phyloP scores from a whole-genome alignment of 2,797 vertebrate species.

The Pangasius larnaudii region DNA sequence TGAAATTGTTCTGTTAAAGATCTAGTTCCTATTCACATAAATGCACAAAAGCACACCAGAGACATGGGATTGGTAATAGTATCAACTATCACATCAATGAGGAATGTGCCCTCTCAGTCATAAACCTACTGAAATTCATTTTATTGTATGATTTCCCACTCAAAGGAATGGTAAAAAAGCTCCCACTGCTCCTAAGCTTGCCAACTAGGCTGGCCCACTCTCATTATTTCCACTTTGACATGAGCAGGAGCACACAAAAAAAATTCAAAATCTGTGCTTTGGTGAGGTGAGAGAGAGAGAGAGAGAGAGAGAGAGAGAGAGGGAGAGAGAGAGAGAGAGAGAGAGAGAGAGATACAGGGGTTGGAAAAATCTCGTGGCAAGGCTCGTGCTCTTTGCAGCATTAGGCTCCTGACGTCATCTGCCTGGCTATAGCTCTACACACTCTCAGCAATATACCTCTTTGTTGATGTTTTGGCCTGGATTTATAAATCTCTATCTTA shows the following conservation, averaged over 20 bases:
- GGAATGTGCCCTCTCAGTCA: constrained; percentile 54
- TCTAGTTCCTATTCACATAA: constrained; percentile 42
- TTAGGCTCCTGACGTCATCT: constrained; percentile 48
- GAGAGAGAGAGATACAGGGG: constrained; percentile 31
- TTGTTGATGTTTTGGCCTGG: neutral
- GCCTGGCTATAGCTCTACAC: constrained; percentile 16
- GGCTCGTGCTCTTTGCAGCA: constrained; percentile 25
- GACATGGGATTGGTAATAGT: constrained; percentile 44
- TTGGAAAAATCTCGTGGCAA: constrained; percentile 49
- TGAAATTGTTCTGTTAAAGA: constrained; percentile 30
- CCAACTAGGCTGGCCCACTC: constrained; percentile 46
- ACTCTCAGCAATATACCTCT: neutral
- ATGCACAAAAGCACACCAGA: constrained; percentile 40
- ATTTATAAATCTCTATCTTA: neutral
- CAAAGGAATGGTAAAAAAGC: constrained; percentile 49
- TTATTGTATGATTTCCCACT: constrained; percentile 59
- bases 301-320: constrained; percentile 34
- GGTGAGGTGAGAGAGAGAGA: constrained; percentile 22
- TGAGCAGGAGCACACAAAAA: constrained; percentile 39
- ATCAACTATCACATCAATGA: constrained; percentile 51
- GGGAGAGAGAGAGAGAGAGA: constrained; percentile 27
- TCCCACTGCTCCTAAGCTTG: constrained; percentile 47
- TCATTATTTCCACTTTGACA: constrained; percentile 60
- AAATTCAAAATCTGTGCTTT: constrained; percentile 47
- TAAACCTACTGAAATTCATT: constrained; percentile 53